Base-by-base conservation (phyloP, 2,888 invertebrate genomes). In the Cetonia aurata region DNA sequence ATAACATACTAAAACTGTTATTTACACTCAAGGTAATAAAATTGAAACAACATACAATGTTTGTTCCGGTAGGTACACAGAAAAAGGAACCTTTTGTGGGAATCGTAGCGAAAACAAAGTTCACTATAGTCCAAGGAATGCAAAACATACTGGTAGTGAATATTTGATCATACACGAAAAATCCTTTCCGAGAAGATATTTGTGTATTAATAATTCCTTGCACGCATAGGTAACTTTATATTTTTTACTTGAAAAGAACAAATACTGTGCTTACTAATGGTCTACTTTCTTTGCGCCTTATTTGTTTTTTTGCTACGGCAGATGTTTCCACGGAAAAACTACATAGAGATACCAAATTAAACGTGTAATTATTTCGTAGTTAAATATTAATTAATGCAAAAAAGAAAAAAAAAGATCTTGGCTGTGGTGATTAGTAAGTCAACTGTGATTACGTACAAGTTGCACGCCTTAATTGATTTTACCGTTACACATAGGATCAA, bases 161-260 rank as follows among this genome's bases (percentile, higher is more conserved):
- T 19, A 12, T 12, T 37, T 52, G 50, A 50, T n/a, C 37, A 65
- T 17, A 65, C 46, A 46, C 37, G 19, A 17, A 65, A 65, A 52
- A 50, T n/a, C 50, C 15, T 50, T 65, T 65, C 62, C 37, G 33
- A 65, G 50, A 65, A 50, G 62, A 17, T 50, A 50, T 50, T 37
- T 25, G 1, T 52, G 62, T 17, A 15, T 50, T 65, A 65, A 50
- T 50, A 65, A 41, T 52, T 50, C 62, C 12, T 15, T 50, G 25
- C 50, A 52, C 37, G 62, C 50, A 65, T 52, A 50, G 50, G 33
- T 50, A 33, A 37, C 15, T 41, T 52, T 48, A 65, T 65, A n/a
- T 65, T 17, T 65, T 65, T 65, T 65, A 41, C 12, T 17, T 17
- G 62, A 50, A 1, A 50, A 37, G 37, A 37, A 19, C 9, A 41